Conservation (phyloP, 2,797 vertebrate species). For the Anolis apletophallus region DNA sequence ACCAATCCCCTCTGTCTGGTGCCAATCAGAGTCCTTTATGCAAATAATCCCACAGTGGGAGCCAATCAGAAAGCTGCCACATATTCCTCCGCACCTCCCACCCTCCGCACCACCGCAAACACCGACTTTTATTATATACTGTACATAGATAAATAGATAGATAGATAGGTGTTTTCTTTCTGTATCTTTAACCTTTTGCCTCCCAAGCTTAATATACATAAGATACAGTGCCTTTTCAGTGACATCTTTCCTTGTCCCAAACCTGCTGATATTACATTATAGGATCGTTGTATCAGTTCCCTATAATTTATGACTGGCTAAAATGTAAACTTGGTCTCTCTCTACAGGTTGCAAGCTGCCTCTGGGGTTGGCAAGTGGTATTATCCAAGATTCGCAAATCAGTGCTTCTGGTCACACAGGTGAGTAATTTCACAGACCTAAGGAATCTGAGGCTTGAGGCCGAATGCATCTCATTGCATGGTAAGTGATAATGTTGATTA, state of each 20-base stretch:
- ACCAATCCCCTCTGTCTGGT: no score
- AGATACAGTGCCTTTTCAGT: not conserved
- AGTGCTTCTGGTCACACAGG: constrained; percentile 82
- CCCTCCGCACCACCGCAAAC: no score
- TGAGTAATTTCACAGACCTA: constrained; percentile 65
- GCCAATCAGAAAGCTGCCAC: no score
- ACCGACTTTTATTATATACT: no score
- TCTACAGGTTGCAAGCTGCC: constrained; percentile 86
- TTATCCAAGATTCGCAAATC: constrained; percentile 86
- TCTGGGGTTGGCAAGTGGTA: constrained; percentile 86
- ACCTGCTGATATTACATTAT: not conserved
- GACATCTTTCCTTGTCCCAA: not conserved
- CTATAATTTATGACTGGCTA: not conserved
- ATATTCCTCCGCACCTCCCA: no score
- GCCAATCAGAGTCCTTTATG: no score
- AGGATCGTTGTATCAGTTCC: not conserved
- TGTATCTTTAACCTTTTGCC: not conserved
- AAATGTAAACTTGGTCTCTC: constrained; percentile 35
- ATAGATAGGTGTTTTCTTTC: not conserved
- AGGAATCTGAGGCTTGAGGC: rapidly evolving
- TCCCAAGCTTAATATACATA: not conserved
- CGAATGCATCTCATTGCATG: not conserved
- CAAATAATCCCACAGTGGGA: no score
- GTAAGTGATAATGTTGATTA: not conserved
- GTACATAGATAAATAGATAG: no score